These are phyloP conservation scores for Mormyrus iriodes DNA, from an alignment of 2,113 vertebrate genomes.

Conservation along the genomic window DNA sequence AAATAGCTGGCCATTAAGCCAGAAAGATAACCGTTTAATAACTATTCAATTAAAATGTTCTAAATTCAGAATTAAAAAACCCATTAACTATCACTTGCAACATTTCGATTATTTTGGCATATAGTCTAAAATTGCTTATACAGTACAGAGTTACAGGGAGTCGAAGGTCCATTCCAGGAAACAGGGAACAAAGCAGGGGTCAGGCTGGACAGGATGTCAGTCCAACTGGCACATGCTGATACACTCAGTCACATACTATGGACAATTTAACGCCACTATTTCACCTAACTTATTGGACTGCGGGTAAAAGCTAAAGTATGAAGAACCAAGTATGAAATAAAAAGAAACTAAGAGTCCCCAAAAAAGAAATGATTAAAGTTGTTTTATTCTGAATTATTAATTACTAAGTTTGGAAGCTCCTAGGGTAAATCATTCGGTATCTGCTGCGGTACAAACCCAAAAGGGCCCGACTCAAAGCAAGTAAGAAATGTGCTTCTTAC, in stretches of 20 bases:
- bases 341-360: neutral
- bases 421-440: neutral
- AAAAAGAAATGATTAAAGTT: neutral
- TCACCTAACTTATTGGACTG: neutral
- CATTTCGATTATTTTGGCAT: neutral
- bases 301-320: neutral
- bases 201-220: neutral
- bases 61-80: neutral
- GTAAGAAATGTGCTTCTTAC: constrained; percentile 59
- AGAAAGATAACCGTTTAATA: neutral
- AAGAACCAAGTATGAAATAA: neutral
- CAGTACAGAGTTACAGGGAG: neutral
- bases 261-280: neutral
- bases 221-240: neutral
- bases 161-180: neutral
- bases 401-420: neutral
- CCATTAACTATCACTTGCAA: neutral
- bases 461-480: neutral
- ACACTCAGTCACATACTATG: neutral
- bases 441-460: neutral
- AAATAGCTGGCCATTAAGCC: neutral
- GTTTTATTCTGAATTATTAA: neutral
- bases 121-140: neutral
- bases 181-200: neutral
- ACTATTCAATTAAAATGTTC: neutral